These are phyloP conservation scores for Turritopsis dohrnii DNA, from an alignment of 30 jellyfish, hydroid and myxozoan species.

Conservation along the genomic window DNA sequence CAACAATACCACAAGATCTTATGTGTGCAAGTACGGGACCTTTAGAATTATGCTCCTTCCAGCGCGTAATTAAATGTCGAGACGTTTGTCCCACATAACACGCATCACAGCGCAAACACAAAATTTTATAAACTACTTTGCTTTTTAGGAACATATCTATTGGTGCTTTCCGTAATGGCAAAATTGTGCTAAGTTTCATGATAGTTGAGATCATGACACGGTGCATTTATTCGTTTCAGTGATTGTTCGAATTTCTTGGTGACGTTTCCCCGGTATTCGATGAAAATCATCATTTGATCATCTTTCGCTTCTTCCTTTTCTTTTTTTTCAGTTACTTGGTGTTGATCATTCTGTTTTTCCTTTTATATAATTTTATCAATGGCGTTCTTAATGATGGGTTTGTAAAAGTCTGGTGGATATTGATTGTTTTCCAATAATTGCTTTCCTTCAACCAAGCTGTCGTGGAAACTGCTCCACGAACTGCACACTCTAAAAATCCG, in stretches of 20 bases:
- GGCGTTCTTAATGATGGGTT: no score
- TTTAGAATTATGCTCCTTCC: not conserved
- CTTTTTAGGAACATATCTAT: constrained; percentile 1
- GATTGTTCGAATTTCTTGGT: not conserved
- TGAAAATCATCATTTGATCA: not conserved
- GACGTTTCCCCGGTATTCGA: not conserved
- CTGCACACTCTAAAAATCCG: not conserved
- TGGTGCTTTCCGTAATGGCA: not conserved
- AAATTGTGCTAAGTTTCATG: no score
- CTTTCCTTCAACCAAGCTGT: not conserved
- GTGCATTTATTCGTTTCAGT: not conserved
- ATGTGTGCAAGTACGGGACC: not conserved
- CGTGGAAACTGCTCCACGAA: not conserved
- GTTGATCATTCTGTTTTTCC: no score
- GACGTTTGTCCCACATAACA: no score
- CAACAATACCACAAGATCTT: not conserved
- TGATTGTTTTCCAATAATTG: not conserved
- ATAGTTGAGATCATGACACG: constrained; percentile 1
- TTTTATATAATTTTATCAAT: no score
- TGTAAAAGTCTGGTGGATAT: no score
- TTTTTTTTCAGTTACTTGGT: no score
- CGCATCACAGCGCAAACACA: constrained; percentile 8
- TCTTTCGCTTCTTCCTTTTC: not conserved
- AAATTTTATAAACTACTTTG: not conserved
- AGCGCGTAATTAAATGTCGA: not conserved